These are phyloP conservation scores for Luscinia luscinia DNA, from an alignment of 2,797 vertebrate genomes.

Conservation along the genomic window DNA sequence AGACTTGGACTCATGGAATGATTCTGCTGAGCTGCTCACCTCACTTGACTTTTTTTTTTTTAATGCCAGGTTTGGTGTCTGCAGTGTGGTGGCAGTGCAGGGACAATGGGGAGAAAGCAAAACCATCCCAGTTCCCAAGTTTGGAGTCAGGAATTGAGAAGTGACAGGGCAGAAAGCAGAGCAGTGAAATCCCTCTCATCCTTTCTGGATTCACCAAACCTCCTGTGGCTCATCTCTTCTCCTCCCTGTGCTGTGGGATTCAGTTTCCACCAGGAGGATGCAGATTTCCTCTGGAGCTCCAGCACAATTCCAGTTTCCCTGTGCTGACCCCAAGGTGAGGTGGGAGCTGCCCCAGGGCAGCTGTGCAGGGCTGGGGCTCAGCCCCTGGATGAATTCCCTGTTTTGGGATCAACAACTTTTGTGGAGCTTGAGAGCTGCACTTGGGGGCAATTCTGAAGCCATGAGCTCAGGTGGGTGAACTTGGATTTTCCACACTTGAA, in stretches of 20 bases:
- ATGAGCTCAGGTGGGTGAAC: not conserved
- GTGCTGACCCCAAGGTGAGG: not conserved
- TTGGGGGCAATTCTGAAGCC: not conserved
- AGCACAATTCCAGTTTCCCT: not conserved
- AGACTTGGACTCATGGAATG: fast-evolving
- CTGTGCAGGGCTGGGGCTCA: not conserved
- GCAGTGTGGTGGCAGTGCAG: not conserved
- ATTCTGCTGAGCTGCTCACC: not conserved
- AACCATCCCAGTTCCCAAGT: not conserved
- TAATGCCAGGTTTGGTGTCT: not conserved
- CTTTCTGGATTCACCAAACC: not conserved
- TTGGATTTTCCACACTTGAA: not conserved
- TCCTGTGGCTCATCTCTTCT: not conserved
- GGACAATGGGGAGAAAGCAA: not conserved
- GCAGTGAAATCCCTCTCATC: not conserved
- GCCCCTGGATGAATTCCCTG: not conserved
- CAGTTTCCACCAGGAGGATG: fast-evolving
- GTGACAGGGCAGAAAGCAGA: not conserved
- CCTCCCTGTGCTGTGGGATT: not conserved
- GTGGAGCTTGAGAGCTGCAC: not conserved
- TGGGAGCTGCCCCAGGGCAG: not conserved
- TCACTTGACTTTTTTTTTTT: not conserved
- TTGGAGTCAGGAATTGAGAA: not conserved
- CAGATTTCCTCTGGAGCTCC: not conserved
- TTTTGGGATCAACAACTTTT: not conserved